Conservation (phyloP, 35 echinoderm and acorn worm genomes). For the Nesometra sesokonis region DNA sequence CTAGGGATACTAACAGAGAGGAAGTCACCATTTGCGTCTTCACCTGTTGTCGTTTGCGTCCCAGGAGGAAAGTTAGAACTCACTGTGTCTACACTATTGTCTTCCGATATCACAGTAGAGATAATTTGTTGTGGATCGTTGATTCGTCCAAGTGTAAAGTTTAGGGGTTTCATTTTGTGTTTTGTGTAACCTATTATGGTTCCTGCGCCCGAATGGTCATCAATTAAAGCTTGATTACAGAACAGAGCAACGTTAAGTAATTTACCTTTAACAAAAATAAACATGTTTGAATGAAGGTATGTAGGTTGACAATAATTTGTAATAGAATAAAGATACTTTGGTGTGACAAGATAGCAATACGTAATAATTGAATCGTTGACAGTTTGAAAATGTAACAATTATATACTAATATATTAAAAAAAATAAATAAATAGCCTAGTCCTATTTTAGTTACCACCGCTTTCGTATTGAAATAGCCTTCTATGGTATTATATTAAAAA, state of each 20-base stretch:
- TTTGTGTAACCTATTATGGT: not conserved
- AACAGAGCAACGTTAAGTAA: not conserved
- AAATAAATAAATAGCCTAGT: too few relatives aligned
- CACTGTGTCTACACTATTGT: not conserved
- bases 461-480: too few relatives aligned
- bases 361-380: too few relatives aligned
- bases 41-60: not conserved
- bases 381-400: too few relatives aligned
- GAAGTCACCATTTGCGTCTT: not conserved
- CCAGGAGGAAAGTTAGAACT: not conserved
- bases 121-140: not conserved
- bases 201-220: not conserved
- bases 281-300: too few relatives aligned
- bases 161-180: not conserved
- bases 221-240: not conserved
- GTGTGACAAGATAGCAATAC: too few relatives aligned
- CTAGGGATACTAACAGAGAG: not conserved
- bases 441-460: too few relatives aligned
- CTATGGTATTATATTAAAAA: too few relatives aligned
- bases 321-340: too few relatives aligned
- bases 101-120: not conserved
- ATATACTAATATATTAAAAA: too few relatives aligned
- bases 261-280: not conserved
- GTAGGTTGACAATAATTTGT: too few relatives aligned
- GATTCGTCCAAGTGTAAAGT: not conserved